Evolutionary conservation across 1,140 invertebrate genomes (phyloP).

Genomic region (Drosophila suzukii): DNA sequence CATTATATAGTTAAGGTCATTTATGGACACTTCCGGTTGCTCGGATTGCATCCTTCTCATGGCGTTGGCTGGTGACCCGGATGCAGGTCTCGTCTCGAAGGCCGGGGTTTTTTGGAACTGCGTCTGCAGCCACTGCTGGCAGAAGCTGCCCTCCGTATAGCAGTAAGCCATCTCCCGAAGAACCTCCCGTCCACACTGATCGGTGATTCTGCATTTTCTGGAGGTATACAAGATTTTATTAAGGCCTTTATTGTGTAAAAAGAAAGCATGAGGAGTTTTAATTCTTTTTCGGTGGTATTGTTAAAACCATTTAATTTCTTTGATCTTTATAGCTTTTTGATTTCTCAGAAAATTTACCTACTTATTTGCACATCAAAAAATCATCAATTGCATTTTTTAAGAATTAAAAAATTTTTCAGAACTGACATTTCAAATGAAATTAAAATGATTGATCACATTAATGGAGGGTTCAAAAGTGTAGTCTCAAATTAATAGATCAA

Average conservation of each 20-base stretch:
- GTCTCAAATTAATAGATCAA: no score
- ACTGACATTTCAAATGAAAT: no score
- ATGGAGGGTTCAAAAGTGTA: no score
- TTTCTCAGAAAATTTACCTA: background rate
- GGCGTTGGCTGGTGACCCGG: constrained; percentile 22
- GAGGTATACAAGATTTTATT: background rate
- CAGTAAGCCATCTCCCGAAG: constrained; percentile 93
- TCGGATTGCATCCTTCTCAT: constrained; percentile 59
- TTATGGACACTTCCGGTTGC: constrained; percentile 39
- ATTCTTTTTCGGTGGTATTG: background rate
- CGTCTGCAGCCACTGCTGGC: constrained; percentile 89
- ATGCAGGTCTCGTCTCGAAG: constrained; percentile 58
- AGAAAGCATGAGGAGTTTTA: background rate
- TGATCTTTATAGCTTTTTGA: constrained; percentile 1
- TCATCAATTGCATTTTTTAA: background rate
- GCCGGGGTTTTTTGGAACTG: constrained; percentile 68
- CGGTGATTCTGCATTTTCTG: constrained; percentile 90
- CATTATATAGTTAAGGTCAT: constrained; percentile 77
- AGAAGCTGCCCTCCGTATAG: constrained; percentile 91
- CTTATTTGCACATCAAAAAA: background rate
- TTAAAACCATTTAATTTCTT: background rate
- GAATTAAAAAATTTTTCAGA: no score
- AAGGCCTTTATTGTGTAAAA: no score
- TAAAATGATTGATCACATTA: no score
- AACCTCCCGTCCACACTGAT: constrained; percentile 90